Evolutionary conservation across 1,140 invertebrate genomes (phyloP).

Genomic region (Tachypleus tridentatus): DNA sequence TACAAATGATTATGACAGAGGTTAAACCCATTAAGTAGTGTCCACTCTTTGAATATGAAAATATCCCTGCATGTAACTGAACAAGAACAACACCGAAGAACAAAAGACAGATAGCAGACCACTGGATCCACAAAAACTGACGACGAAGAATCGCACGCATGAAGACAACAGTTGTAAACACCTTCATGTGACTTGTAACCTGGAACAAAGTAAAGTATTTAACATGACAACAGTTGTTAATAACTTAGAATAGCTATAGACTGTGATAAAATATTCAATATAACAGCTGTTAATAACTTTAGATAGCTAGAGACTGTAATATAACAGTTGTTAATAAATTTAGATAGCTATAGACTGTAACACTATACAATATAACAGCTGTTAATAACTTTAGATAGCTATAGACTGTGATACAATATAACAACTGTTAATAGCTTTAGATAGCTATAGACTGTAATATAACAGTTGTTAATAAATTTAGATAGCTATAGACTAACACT

Average conservation of each 20-base stretch:
- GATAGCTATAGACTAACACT: too few relatives aligned
- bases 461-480: too few relatives aligned
- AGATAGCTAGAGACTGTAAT: too few relatives aligned
- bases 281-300: not conserved
- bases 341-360: too few relatives aligned
- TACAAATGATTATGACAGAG: not conserved
- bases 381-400: too few relatives aligned
- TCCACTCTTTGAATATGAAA: not conserved
- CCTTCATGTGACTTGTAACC: conserved; percentile 2
- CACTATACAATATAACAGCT: too few relatives aligned
- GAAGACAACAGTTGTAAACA: conserved; percentile 3
- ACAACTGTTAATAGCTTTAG: too few relatives aligned
- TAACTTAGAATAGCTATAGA: not conserved
- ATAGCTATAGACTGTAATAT: too few relatives aligned
- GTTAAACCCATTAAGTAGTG: not conserved
- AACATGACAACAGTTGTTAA: too few relatives aligned
- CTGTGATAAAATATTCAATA: not conserved
- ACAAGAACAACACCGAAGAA: conserved; percentile 1
- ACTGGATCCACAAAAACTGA: not conserved
- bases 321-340: too few relatives aligned
- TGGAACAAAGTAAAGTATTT: not conserved
- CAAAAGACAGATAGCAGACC: not conserved
- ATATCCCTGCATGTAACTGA: not conserved
- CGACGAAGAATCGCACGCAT: not conserved
- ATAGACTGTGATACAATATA: too few relatives aligned